Evolutionary conservation across 1,140 invertebrate genomes (phyloP), one percentile per base, ranked within the genome.

Genomic region (Nixonia krombeini): DNA sequence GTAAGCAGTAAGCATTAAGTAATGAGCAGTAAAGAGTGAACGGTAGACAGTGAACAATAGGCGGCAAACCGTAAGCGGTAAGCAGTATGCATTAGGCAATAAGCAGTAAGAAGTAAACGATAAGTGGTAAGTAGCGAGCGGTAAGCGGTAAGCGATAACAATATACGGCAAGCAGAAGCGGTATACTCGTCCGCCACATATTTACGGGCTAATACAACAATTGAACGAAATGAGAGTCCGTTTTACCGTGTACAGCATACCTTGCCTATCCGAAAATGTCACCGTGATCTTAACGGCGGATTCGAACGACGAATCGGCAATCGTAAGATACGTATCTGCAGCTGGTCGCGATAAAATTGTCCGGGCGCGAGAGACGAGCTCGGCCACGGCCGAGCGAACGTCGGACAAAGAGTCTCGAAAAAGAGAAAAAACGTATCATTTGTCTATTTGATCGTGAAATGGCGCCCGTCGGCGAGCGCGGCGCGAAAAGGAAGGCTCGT

Each of bases 371-470:
- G 6, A 21, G 2, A 21, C 2, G 6, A 3, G 21, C 21, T 3
- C 21, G 21, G 6, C 18, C 13, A 53, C 13, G 62, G 53, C 4
- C 28, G 35, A 42, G 2, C 56, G 45, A 10, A 49, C 46, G 9
- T 45, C 21, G 35, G 58, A 58, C 47, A 53, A 58, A 58, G 47
- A 65, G 35, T 37, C n/a, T 35, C 46, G 37, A 63, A 66, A 52
- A 38, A 47, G 51, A 63, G 25, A 40, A 35, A 70, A 52, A 59
- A 38, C 13, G 25, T 50, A 51, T 31, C 44, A 18, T 62, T 41
- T 35, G 55, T 61, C 74, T 73, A 78, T 76, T 76, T 79, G 77
- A 78, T 79, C 77, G 75, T 78, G 66, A 78, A 78, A 69, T 64
- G 67, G 63, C 33, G 63, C 45, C 57, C 56, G 51, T n/a, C n/a